These are phyloP conservation scores for human DNA, from an alignment of 2,113 vertebrate genomes.

Conservation along the genomic window DNA sequence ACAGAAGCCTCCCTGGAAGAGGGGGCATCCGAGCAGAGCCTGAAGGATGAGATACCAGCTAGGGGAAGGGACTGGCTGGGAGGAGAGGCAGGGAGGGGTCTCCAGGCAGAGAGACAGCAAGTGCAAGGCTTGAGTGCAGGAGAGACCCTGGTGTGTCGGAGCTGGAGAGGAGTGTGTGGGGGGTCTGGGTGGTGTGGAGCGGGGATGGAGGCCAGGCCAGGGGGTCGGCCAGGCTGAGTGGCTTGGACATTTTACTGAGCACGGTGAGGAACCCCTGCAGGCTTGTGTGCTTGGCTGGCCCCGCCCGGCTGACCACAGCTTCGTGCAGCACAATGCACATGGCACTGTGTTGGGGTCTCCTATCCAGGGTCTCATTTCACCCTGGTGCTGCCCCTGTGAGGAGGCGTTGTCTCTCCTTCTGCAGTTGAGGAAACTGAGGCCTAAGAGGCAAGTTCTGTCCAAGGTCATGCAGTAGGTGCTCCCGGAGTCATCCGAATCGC, in stretches of 20 bases:
- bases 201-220: not conserved
- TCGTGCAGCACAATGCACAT: rapidly evolving
- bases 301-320: not conserved
- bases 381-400: rapidly evolving
- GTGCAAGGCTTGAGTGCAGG: too few relatives aligned
- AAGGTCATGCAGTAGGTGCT: not conserved
- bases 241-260: rapidly evolving
- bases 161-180: not conserved
- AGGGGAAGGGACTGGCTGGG: not conserved
- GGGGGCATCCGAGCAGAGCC: rapidly evolving
- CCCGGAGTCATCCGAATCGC: not conserved
- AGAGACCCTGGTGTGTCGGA: too few relatives aligned
- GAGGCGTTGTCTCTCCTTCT: not conserved
- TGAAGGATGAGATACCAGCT: not conserved
- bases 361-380: not conserved
- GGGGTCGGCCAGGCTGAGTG: rapidly evolving
- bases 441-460: not conserved
- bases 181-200: not conserved
- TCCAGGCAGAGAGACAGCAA: too few relatives aligned
- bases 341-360: rapidly evolving
- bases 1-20: not conserved
- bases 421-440: not conserved
- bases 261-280: rapidly evolving
- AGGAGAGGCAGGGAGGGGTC: rapidly evolving
- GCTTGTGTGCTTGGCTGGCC: rapidly evolving